Evolutionary conservation across 2,888 invertebrate genomes (phyloP).

Genomic region (Tenthredo notha): DNA sequence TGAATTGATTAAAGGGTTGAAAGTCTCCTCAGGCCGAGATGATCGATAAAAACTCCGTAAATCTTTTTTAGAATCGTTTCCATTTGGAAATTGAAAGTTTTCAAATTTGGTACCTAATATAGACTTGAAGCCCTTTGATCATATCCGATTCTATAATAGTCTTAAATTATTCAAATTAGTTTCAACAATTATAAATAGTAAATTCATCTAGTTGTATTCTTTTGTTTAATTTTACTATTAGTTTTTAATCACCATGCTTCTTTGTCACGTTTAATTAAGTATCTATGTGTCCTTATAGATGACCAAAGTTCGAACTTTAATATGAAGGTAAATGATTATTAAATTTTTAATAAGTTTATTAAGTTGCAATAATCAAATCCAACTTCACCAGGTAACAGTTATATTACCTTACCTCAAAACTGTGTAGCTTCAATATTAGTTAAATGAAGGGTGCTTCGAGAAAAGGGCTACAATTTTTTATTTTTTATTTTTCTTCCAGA

Average conservation of each 20-base stretch:
- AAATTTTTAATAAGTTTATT: neutral
- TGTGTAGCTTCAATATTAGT: neutral
- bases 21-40: neutral
- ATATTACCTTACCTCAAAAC: neutral
- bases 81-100: neutral
- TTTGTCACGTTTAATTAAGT: constrained; percentile 1
- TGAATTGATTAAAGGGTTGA: neutral
- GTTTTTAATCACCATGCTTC: neutral
- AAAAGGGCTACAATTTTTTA: too few species aligned
- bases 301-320: neutral
- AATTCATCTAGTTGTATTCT: neutral
- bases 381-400: neutral
- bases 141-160: neutral
- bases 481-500: too few species aligned
- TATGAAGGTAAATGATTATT: neutral
- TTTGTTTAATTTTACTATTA: neutral
- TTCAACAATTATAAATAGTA: neutral
- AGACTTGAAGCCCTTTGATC: neutral
- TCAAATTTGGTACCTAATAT: neutral
- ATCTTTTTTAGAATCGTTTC: neutral
- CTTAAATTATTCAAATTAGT: neutral
- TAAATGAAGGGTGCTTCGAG: neutral
- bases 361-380: neutral
- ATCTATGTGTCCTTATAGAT: neutral
- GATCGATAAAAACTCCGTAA: neutral